These are phyloP conservation scores for Melanotaenia parkinsoni DNA, from an alignment of 2,797 vertebrate species.

Conservation along the genomic window DNA sequence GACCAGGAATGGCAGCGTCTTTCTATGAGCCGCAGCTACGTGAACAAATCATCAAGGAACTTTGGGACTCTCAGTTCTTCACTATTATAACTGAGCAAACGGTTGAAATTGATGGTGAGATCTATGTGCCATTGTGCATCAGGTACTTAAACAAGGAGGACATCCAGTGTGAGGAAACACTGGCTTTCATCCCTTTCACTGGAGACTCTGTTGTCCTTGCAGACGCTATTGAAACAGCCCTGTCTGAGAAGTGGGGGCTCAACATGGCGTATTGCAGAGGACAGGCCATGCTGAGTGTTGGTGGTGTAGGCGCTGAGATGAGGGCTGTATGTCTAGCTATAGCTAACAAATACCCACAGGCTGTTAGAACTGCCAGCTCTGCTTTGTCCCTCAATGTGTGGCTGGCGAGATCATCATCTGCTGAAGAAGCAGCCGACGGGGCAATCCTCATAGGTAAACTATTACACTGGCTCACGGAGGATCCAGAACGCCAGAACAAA, in stretches of 20 bases:
- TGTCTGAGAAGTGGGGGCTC: constrained; percentile 86
- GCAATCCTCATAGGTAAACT: constrained; percentile 72
- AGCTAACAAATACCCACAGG: constrained; percentile 80
- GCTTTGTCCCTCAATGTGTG: constrained; percentile 80
- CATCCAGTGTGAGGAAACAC: constrained; percentile 81
- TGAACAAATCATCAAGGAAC: constrained; percentile 82
- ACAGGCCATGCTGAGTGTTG: constrained; percentile 77
- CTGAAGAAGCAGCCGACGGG: constrained; percentile 61
- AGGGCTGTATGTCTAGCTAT: constrained; percentile 75
- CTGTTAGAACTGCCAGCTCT: constrained; percentile 77
- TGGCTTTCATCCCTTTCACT: constrained; percentile 81
- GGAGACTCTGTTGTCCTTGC: constrained; percentile 68
- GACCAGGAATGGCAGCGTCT: constrained; percentile 64
- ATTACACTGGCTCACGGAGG: constrained; percentile 80
- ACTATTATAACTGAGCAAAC: constrained; percentile 80
- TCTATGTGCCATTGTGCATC: constrained; percentile 82
- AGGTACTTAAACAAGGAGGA: constrained; percentile 83
- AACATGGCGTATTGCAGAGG: constrained; percentile 85
- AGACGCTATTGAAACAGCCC: constrained; percentile 71
- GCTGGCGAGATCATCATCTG: constrained; percentile 78
- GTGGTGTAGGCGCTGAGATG: constrained; percentile 77
- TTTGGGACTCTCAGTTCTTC: constrained; percentile 85
- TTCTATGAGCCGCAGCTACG: constrained; percentile 80
- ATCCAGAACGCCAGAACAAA: constrained; percentile 73
- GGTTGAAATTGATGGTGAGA: constrained; percentile 72